Percentiles rank a stretch among this genome's conserved stretches.
These are phyloP conservation scores for Tetrao urogallus DNA, from an alignment of 2,113 vertebrate genomes.

Conservation along the genomic window DNA sequence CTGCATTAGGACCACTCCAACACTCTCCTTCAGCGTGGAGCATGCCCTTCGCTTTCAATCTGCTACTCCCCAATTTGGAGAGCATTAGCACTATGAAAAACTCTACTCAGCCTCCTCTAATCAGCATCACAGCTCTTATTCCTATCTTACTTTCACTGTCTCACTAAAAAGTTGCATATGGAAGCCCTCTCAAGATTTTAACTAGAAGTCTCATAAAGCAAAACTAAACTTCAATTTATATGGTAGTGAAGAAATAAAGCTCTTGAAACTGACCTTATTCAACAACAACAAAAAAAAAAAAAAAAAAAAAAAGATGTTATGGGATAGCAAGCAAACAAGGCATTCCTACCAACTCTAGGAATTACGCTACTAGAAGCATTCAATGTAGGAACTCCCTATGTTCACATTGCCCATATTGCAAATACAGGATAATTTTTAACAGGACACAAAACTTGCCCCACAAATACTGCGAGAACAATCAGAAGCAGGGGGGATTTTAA, in stretches of 20 bases:
- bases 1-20: conserved; percentile 88
- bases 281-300: not conserved
- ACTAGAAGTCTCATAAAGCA: not conserved
- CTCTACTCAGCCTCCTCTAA: conserved; percentile 78
- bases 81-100: conserved; percentile 84
- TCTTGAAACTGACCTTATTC: rapidly evolving
- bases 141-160: conserved; percentile 42
- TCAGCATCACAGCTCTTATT: conserved; percentile 67
- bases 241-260: not conserved
- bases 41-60: conserved; percentile 88
- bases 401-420: not conserved
- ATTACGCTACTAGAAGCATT: not conserved
- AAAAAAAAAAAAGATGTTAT: not conserved
- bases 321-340: not conserved
- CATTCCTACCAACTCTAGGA: not conserved
- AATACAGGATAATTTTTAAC: not conserved
- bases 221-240: not conserved
- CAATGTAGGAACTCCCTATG: not conserved
- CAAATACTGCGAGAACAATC: not conserved
- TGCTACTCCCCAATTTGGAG: conserved; percentile 83
- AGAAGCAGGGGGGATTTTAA: not conserved
- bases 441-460: not conserved
- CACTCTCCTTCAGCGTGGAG: conserved; percentile 81
- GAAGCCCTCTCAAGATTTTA: not conserved
- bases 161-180: conserved; percentile 31